A percentile compares a stretch with the other conserved stretches of the same genome.
These are phyloP conservation scores for Petrolisthes cinctipes DNA, from an alignment of 2,888 invertebrate species.

Conservation along the genomic window DNA sequence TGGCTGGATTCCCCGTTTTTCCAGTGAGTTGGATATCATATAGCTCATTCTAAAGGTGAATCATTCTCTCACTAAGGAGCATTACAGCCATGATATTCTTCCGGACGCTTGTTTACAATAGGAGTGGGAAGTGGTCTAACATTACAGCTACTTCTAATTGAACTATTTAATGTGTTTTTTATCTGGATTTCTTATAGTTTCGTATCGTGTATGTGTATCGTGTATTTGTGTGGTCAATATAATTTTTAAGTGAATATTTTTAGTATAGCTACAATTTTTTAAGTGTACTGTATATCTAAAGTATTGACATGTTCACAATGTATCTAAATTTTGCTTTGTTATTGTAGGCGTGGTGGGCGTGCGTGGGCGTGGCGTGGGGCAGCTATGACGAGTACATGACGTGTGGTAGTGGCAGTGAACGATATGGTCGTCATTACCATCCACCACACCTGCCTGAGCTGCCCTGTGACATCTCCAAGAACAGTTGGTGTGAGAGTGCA, in stretches of 20 bases:
- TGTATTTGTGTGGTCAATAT: too few species aligned
- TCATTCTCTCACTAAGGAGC: too few species aligned
- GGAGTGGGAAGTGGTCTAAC: too few species aligned
- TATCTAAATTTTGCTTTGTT: neutral
- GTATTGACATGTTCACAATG: neutral
- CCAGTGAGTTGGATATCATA: too few species aligned
- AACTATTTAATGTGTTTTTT: too few species aligned
- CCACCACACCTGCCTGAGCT: constrained; percentile 33
- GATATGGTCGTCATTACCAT: constrained; percentile 39
- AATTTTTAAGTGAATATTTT: neutral
- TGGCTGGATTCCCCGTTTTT: too few species aligned
- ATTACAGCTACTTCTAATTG: too few species aligned
- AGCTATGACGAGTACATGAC: constrained; percentile 55
- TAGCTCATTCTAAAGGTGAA: too few species aligned
- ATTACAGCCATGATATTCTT: too few species aligned
- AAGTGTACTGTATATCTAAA: neutral
- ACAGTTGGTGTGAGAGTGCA: constrained; percentile 34
- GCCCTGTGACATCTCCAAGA: constrained; percentile 44
- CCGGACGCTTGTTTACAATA: too few species aligned
- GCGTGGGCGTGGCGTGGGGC: constrained; percentile 28
- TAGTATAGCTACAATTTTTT: neutral
- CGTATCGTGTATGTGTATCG: too few species aligned
- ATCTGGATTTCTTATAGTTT: too few species aligned
- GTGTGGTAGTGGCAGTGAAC: constrained; percentile 43
- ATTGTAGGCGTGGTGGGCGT: constrained; percentile 41